Evolutionary conservation across 2,888 invertebrate genomes (phyloP), one percentile per base, ranked within the genome.

Genomic region (Acronicta aceris): DNA sequence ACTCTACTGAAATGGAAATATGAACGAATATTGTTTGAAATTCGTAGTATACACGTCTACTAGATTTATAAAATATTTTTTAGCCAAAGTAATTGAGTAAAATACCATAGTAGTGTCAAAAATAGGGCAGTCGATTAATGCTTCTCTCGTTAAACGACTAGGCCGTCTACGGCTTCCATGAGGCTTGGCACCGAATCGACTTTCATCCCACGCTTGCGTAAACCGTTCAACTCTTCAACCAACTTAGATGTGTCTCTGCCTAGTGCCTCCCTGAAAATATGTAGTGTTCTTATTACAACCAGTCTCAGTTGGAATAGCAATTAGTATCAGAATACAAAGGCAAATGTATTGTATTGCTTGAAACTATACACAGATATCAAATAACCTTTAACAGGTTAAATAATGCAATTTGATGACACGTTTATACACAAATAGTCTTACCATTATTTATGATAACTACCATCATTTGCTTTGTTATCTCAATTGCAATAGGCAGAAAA

Each of bases 201-300:
- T 77, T 95, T 96, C 86, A 97, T 96, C n/a, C 97, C 97, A 80
- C 95, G 95, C 74, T 94, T 95, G 59, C 95, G 95, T 72, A 97
- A 95, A 62, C 95, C 95, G 49, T 94, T 92, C 59, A 97, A 83
- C 68, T 96, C 95, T 61, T 95, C 95, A 42, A 96, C 95, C 48
- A 97, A 88, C 51, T 93, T 93, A 27, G 95, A 89, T 72, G 96
- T 96, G 79, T 97, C 96, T 69, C 95, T 93, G 9, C 96, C 96
- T 33, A 95, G 89, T 65, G 95, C 95, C 89, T 96, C 96, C 96
- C 96, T 96, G 85, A 17, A 95, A 91, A 65, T 38, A 5, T 38
- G 45, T 10, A 10, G 30, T 0, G 0, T 33, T 4, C 3, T 4
- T 33, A 2, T 12, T 33, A 33, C 5, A 27, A 4, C 27, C 4